Evolutionary conservation across 2,888 invertebrate species (phyloP).

Genomic region (Agriotes lineatus): DNA sequence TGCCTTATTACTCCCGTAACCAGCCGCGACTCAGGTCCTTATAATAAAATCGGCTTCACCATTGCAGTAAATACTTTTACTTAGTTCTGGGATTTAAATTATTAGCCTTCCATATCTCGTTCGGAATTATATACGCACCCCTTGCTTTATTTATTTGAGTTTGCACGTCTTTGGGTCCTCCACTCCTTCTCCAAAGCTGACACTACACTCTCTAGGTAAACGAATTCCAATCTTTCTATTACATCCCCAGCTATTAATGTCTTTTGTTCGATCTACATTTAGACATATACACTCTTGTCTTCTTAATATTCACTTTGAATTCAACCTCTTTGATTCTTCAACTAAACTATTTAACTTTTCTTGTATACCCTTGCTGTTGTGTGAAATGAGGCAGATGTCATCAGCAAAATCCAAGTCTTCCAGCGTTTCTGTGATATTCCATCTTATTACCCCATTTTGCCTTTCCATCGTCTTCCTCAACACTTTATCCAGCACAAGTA

Average conservation of each 20-base stretch:
- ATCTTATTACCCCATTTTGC: conserved; percentile 6
- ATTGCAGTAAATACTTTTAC: too few species aligned
- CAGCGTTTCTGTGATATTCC: conserved; percentile 16
- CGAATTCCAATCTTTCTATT: conserved; percentile 1
- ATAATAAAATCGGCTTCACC: too few species aligned
- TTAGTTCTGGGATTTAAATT: not conserved
- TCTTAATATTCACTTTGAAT: not conserved
- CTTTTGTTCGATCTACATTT: not conserved
- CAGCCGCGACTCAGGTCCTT: too few species aligned
- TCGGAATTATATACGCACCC: not conserved
- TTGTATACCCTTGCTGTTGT: not conserved
- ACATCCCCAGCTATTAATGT: not conserved
- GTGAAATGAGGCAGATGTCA: not conserved
- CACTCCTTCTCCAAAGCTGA: not conserved
- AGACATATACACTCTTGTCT: conserved; percentile 3
- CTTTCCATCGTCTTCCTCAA: not conserved
- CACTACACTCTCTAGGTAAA: not conserved
- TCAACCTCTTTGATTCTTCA: not conserved
- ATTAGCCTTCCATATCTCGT: too few species aligned
- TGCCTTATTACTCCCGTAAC: too few species aligned
- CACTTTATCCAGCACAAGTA: not conserved
- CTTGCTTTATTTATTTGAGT: not conserved
- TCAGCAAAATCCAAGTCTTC: conserved; percentile 9
- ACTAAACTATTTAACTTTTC: conserved; percentile 21
- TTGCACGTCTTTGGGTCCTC: conserved; percentile 1